Evolutionary conservation across 2,113 vertebrate genomes (phyloP).

Genomic region (Oncorhynchus tshawytscha): DNA sequence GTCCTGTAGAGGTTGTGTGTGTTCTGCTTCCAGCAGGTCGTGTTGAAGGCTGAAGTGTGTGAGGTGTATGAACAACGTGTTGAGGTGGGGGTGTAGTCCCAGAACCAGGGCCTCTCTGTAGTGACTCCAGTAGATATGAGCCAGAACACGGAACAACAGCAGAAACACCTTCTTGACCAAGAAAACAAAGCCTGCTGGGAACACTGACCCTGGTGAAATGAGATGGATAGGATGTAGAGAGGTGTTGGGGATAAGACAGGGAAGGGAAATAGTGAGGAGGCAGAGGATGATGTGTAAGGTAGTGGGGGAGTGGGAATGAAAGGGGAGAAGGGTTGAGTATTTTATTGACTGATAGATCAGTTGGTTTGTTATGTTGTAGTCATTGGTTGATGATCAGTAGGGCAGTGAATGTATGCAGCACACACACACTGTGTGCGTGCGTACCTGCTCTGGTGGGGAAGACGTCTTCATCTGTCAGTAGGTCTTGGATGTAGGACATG

Average conservation of each 20-base stretch:
- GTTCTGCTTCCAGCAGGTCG: constrained; percentile 71
- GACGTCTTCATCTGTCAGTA: constrained; percentile 77
- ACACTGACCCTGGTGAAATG: constrained; percentile 58
- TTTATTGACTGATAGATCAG: not conserved
- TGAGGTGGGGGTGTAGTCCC: constrained; percentile 79
- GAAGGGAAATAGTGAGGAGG: not conserved
- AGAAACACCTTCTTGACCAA: constrained; percentile 79
- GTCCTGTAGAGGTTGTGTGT: constrained; percentile 73
- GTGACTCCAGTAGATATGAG: constrained; percentile 81
- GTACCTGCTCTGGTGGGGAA: constrained; percentile 78
- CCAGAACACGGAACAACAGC: constrained; percentile 76
- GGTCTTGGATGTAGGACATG: constrained; percentile 80
- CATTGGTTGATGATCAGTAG: not conserved
- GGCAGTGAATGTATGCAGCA: not conserved
- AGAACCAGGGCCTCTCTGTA: constrained; percentile 71
- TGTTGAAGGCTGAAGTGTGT: constrained; percentile 75
- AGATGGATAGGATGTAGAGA: not conserved
- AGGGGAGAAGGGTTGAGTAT: not conserved
- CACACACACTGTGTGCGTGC: not conserved
- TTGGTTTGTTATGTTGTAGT: not conserved
- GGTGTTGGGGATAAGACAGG: not conserved
- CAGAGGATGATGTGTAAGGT: not conserved
- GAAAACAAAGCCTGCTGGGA: constrained; percentile 73
- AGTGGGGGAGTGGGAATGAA: not conserved
- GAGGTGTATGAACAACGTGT: constrained; percentile 79